Percentiles rank a stretch among this genome's conserved stretches.
Evolutionary conservation across 92 coral and sea anemone genomes (phyloP).

Genomic region (Hydrozoanthus gracilis): DNA sequence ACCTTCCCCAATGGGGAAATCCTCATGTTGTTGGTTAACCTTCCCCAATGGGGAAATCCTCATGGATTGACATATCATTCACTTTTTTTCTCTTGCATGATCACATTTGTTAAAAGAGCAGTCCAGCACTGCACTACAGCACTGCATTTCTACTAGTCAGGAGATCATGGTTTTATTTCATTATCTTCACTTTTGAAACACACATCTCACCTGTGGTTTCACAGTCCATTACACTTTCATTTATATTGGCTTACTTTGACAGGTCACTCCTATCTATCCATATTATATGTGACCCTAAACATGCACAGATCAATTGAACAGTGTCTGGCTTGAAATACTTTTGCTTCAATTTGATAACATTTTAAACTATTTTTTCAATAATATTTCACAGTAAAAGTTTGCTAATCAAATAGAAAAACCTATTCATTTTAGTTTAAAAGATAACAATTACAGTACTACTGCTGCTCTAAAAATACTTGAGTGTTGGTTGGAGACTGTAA

Average conservation of each 20-base stretch:
- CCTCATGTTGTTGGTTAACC: slow-evolving; percentile 29
- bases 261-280: slow-evolving; percentile 4
- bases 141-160: slow-evolving; percentile 28
- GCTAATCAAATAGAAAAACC: slow-evolving; percentile 4
- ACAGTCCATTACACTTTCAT: slow-evolving; percentile 22
- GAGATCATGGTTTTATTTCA: slow-evolving; percentile 24
- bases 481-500: slow-evolving; percentile 23
- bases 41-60: slow-evolving; percentile 27
- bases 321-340: slow-evolving; percentile 1
- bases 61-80: slow-evolving; percentile 25
- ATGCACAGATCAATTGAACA: slow-evolving; percentile 13
- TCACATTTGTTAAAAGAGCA: slow-evolving; percentile 9
- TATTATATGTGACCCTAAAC: slow-evolving; percentile 17
- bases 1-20: slow-evolving; percentile 27
- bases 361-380: slow-evolving; percentile 13
- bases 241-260: slow-evolving; percentile 20
- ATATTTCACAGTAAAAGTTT: slow-evolving; percentile 7
- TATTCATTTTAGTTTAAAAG: slow-evolving; percentile 7
- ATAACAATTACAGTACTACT: slow-evolving; percentile 12
- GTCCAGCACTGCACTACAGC: slow-evolving; percentile 31
- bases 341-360: slow-evolving; percentile 10
- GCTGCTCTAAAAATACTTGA: slow-evolving; percentile 24
- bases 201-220: slow-evolving; percentile 32
- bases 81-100: not conserved
- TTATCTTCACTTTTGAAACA: slow-evolving; percentile 26